Evolutionary conservation across 2,113 vertebrate genomes (phyloP), one percentile per base, ranked within the genome.

Genomic region (Ascaphus truei): DNA sequence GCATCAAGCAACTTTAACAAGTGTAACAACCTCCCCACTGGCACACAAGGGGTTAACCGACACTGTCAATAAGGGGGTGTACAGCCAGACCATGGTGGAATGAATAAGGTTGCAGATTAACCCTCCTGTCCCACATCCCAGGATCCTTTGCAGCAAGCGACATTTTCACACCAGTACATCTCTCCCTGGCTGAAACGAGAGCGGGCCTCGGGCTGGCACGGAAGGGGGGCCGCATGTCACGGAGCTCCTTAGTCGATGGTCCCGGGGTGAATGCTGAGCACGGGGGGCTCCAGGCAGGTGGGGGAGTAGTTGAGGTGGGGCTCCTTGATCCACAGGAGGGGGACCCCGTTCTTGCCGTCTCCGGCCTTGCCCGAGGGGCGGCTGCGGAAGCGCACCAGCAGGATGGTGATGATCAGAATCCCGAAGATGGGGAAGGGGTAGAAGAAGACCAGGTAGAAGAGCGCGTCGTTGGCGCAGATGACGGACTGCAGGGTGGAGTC

Each of bases 371-470:
- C 91, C 82, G 91, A 89, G 83, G 84, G 90, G 37, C 96, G 92
- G 76, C 92, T 91, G 88, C 93, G 95, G 89, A 93, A 98, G 74
- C 96, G 93, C 63, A 98, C 93, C n/a, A 96, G 83, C 51, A 98
- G 90, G 80, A 99, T 86, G 30, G 95, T 92, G 78, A 98, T 95
- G 86, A 98, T 89, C 53, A 99, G 93, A 85, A 97, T 92, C 73
- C 92, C 95, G 0, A 98, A 98, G 81, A 99, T 95, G 75, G 97
- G 97, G 83, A 98, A 99, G 0, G 97, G 97, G 85, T 99, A 99
- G 76, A 99, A 99, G 88, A 99, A 98, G 74, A 99, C 86, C 0
- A 99, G 96, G 88, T 98, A 98, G 92, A 99, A 99, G 71, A 99
- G 95, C 0, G 97, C 94, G 0, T 93, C 91, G 0, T 94, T 98